Evolutionary conservation across 1,140 invertebrate species (phyloP), one percentile per base, ranked within the genome.

Genomic region (Macrosteles quadrilineatus): DNA sequence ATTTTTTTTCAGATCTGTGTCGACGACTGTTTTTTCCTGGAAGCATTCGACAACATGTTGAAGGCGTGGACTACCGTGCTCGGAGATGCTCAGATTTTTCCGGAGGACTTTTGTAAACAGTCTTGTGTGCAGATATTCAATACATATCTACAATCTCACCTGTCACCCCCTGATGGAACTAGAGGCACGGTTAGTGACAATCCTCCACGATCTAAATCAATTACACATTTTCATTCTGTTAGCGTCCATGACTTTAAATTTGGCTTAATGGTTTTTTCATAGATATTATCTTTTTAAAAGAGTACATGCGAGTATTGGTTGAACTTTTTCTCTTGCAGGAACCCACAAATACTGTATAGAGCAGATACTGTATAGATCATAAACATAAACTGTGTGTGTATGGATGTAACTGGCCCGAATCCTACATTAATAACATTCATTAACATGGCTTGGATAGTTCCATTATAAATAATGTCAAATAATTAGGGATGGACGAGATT

Each of bases 1-100:
- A n/a, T n/a, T n/a, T n/a, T 59, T 14, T 76, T 75, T 19, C 69
- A 85, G 83, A 73, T 80, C 21, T 80, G 76, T 73, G 80, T 84
- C 68, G 90, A 91, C 71, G 88, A 91, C 74, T 84, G 83, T 67
- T 79, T 90, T 68, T 92, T 89, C 79, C 87, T 87, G 79, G 93
- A 95, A 78, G 90, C 91, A 0, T 87, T 94, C 75, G 92, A 93
- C 73, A 87, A 87, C 71, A 88, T 94, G 76, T 81, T 96, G n/a
- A 88, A 90, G 76, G 87, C 89, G 0, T 96, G 94, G 94, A 83
- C 88, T 50, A 83, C 84, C 31, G 81, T 92, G 70, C 78, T 90
- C 9, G 84, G 85, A 71, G 86, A 90, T 31, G 76, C 73, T 17
- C 77, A 83, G 1, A 77, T 82, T 75, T 85, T 88, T 36, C 86